A percentile compares a stretch with the other conserved stretches of the same genome.
Conservation (phyloP, 2,888 invertebrate species). For the Eristalis pertinax region DNA sequence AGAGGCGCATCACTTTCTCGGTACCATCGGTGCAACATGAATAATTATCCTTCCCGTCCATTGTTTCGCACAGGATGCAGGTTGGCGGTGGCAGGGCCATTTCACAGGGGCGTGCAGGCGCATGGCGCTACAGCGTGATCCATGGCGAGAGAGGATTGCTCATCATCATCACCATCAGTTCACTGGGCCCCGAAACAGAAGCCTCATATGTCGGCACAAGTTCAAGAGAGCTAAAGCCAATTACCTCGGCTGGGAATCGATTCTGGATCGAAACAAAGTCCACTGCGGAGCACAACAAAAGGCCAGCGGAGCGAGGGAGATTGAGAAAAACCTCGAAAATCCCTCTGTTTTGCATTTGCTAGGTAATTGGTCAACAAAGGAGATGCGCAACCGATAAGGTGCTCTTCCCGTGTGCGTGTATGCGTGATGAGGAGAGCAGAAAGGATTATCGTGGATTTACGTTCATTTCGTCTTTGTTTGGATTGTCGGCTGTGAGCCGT, state of each 20-base stretch:
- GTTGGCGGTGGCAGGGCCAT: not conserved
- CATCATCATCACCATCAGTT: not conserved
- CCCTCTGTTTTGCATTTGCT: constrained; percentile 64
- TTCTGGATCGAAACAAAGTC: constrained; percentile 13
- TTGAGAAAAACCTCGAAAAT: constrained; percentile 49
- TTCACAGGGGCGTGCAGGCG: constrained; percentile 42
- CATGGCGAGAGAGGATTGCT: not conserved
- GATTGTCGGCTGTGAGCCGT: not conserved
- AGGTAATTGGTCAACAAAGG: constrained; percentile 56
- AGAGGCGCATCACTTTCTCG: constrained; percentile 45
- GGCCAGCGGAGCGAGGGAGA: constrained; percentile 5
- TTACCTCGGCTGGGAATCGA: constrained; percentile 64
- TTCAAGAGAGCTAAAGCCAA: constrained; percentile 45
- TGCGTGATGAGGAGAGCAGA: not conserved
- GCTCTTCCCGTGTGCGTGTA: constrained; percentile 1
- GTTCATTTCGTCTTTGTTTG: constrained; percentile 23
- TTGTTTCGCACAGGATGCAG: constrained; percentile 59
- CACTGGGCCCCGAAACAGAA: constrained; percentile 51
- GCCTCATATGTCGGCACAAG: constrained; percentile 46
- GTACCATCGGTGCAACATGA: constrained; percentile 39
- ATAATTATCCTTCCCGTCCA: constrained; percentile 53
- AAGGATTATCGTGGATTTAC: constrained; percentile 51
- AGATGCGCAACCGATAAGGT: constrained; percentile 58
- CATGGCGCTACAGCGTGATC: constrained; percentile 58
- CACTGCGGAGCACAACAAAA: constrained; percentile 13